phyloP scores from a whole-genome alignment of 2,113 vertebrate species.

The Melospiza melodia region DNA sequence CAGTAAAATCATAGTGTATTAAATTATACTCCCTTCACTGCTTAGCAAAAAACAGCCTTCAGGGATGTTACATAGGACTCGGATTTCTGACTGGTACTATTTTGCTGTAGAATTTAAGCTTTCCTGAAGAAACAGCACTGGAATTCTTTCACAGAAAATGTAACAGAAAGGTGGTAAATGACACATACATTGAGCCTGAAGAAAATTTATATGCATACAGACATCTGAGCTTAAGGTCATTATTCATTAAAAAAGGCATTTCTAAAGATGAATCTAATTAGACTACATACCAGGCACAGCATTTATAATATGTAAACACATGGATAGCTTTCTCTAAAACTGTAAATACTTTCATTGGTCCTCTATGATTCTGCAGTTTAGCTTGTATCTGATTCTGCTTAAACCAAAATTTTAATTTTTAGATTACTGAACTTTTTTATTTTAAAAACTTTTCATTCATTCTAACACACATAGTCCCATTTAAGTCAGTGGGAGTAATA shows the following conservation, averaged over 20 bases:
- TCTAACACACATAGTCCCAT: neutral
- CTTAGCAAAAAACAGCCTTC: conserved; percentile 8
- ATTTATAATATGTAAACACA: neutral
- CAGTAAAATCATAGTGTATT: conserved; percentile 21
- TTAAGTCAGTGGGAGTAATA: neutral
- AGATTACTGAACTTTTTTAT: neutral
- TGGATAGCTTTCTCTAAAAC: neutral
- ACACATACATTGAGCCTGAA: neutral
- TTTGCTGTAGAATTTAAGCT: conserved; percentile 2
- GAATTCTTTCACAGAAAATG: neutral
- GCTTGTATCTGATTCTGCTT: neutral
- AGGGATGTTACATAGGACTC: neutral
- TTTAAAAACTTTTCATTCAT: neutral
- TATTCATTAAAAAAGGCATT: neutral
- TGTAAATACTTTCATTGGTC: neutral
- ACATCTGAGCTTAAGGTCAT: neutral
- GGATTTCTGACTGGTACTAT: conserved; percentile 11
- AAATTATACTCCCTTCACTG: conserved; percentile 13
- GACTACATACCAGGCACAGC: neutral
- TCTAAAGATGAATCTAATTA: neutral
- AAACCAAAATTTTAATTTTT: neutral
- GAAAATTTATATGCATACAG: neutral
- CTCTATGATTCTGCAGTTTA: neutral
- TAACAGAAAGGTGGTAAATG: neutral
- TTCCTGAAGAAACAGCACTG: neutral